These are phyloP conservation scores for Episyrphus balteatus DNA, from an alignment of 1,140 invertebrate species.

Conservation along the genomic window DNA sequence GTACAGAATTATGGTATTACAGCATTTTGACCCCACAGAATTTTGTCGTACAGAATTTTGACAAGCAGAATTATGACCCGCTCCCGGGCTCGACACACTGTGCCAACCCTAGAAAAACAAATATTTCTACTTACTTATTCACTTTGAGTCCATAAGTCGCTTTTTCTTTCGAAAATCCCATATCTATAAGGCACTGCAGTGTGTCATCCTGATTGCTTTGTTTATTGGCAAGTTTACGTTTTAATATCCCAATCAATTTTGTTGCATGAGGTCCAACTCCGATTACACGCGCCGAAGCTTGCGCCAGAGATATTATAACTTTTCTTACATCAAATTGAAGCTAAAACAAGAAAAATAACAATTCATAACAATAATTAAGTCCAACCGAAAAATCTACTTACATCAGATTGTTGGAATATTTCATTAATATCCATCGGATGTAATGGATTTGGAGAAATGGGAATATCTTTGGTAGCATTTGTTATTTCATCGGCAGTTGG, in stretches of 20 bases:
- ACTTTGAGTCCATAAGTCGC: constrained; percentile 25
- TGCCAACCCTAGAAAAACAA: neutral
- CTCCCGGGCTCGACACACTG: too few species aligned
- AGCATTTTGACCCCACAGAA: too few species aligned
- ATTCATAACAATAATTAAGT: neutral
- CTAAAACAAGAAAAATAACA: constrained; percentile 7
- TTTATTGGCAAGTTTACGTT: constrained; percentile 30
- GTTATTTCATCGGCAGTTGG: constrained; percentile 25
- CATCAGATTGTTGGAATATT: constrained; percentile 34
- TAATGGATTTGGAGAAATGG: constrained; percentile 9
- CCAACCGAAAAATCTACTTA: constrained; percentile 12
- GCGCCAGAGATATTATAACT: constrained; percentile 31
- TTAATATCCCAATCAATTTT: constrained; percentile 31
- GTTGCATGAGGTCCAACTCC: constrained; percentile 31
- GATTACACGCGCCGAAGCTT: constrained; percentile 29
- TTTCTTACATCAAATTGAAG: constrained; percentile 35
- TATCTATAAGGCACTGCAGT: constrained; percentile 31
- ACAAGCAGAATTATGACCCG: too few species aligned
- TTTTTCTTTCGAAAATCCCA: constrained; percentile 29
- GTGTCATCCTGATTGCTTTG: constrained; percentile 28
- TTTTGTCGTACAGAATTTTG: too few species aligned
- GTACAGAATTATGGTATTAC: too few species aligned
- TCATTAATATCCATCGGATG: constrained; percentile 33
- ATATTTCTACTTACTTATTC: constrained; percentile 7
- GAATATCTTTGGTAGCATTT: constrained; percentile 21